Evolutionary conservation across 2,888 invertebrate genomes (phyloP).

Genomic region (Emmelina monodactyla): DNA sequence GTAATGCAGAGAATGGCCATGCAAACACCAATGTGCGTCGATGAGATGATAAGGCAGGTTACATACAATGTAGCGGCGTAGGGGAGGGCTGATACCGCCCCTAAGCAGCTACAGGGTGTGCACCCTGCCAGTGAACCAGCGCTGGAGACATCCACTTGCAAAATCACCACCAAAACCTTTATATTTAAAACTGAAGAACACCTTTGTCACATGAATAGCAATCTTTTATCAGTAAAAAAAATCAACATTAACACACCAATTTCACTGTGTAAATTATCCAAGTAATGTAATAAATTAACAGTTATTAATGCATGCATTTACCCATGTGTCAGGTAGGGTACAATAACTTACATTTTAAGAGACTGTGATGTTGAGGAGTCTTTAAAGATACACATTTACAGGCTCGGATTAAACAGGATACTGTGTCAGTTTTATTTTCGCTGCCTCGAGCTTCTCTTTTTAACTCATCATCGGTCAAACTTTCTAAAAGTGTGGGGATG

Average conservation of each 20-base stretch:
- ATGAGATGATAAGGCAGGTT: constrained; percentile 22
- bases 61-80: constrained; percentile 50
- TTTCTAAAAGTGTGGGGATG: constrained; percentile 88
- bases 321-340: no score
- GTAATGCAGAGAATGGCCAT: constrained; percentile 1
- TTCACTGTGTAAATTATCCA: no score
- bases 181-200: neutral
- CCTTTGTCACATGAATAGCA: no score
- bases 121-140: constrained; percentile 22
- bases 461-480: constrained; percentile 92
- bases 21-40: constrained; percentile 16
- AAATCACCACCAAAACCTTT: constrained; percentile 3
- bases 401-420: constrained; percentile 92
- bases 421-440: constrained; percentile 95
- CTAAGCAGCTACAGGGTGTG: constrained; percentile 64
- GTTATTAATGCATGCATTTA: no score
- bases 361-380: constrained; percentile 82
- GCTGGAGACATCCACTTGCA: constrained; percentile 9
- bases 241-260: no score
- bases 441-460: constrained; percentile 93
- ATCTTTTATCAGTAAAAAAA: no score
- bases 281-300: no score
- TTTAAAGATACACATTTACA: constrained; percentile 89
- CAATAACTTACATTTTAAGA: constrained; percentile 66
- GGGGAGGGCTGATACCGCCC: constrained; percentile 49